Evolutionary conservation across 2,888 invertebrate species (phyloP).

Genomic region (Torymus aiolomorphi): DNA sequence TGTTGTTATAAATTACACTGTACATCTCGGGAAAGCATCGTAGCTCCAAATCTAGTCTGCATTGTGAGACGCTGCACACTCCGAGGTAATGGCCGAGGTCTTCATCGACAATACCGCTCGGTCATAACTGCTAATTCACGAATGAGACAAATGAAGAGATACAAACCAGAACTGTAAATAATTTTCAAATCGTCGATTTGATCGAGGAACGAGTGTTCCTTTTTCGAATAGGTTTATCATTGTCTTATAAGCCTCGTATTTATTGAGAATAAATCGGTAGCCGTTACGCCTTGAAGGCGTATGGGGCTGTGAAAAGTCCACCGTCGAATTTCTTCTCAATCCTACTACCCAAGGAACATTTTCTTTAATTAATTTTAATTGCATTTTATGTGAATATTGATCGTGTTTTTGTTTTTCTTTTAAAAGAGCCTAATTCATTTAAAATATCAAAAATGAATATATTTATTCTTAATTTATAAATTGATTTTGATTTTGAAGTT

Average conservation of each 20-base stretch:
- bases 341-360: slow-evolving; percentile 40
- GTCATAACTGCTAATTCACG: slow-evolving; percentile 59
- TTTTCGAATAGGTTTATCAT: slow-evolving; percentile 66
- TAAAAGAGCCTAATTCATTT: not conserved
- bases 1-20: slow-evolving; percentile 49
- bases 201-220: slow-evolving; percentile 52
- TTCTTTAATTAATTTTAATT: slow-evolving; percentile 16
- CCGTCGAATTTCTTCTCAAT: slow-evolving; percentile 46
- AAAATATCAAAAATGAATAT: not conserved
- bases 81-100: slow-evolving; percentile 52
- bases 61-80: slow-evolving; percentile 61
- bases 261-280: slow-evolving; percentile 70
- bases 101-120: slow-evolving; percentile 56
- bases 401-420: slow-evolving; percentile 20
- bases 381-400: slow-evolving; percentile 17
- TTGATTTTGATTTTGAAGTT: not conserved
- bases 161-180: slow-evolving; percentile 62
- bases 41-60: slow-evolving; percentile 68
- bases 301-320: slow-evolving; percentile 55
- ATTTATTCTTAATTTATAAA: slow-evolving; percentile 3
- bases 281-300: slow-evolving; percentile 52
- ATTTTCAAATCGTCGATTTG: slow-evolving; percentile 62
- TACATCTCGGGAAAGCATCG: slow-evolving; percentile 62
- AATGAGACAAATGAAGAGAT: slow-evolving; percentile 61
- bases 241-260: slow-evolving; percentile 68